phyloP scores from a whole-genome alignment of 2,888 invertebrate species.

The Pristionchus arcanus region DNA sequence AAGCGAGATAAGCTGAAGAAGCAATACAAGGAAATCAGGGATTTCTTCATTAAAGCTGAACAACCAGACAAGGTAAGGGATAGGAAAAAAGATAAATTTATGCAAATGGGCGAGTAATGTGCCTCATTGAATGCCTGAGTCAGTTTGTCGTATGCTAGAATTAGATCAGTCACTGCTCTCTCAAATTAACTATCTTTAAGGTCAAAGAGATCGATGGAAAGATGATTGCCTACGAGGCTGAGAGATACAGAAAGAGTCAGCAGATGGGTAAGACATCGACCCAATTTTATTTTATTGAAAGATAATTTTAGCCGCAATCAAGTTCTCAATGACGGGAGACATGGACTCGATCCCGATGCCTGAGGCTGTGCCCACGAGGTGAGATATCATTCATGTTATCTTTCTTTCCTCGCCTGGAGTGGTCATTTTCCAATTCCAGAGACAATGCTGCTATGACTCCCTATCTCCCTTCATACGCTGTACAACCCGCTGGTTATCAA shows the following conservation, averaged over 20 bases:
- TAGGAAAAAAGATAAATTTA: no score
- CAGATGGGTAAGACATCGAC: constrained; percentile 62
- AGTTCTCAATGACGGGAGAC: constrained; percentile 67
- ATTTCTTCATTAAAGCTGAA: constrained; percentile 62
- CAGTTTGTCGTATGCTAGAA: not conserved
- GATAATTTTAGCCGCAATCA: constrained; percentile 65
- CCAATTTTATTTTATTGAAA: not conserved
- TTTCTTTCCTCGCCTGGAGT: no score
- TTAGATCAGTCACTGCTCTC: not conserved
- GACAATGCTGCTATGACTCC: constrained; percentile 66
- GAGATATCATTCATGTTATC: not conserved
- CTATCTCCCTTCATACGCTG: constrained; percentile 58
- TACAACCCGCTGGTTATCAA: constrained; percentile 56
- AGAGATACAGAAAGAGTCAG: constrained; percentile 63
- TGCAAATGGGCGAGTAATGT: no score
- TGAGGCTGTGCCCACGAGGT: constrained; percentile 57
- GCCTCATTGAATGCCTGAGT: no score
- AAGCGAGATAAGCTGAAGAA: constrained; percentile 67
- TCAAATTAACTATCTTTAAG: not conserved
- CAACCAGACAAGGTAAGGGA: constrained; percentile 56
- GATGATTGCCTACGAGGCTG: constrained; percentile 66
- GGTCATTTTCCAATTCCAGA: not conserved
- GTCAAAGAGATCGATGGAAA: constrained; percentile 63
- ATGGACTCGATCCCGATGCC: constrained; percentile 72
- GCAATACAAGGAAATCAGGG: constrained; percentile 62